These are phyloP conservation scores for Hydropotes inermis DNA, from an alignment of 2,113 vertebrate species.

Conservation along the genomic window DNA sequence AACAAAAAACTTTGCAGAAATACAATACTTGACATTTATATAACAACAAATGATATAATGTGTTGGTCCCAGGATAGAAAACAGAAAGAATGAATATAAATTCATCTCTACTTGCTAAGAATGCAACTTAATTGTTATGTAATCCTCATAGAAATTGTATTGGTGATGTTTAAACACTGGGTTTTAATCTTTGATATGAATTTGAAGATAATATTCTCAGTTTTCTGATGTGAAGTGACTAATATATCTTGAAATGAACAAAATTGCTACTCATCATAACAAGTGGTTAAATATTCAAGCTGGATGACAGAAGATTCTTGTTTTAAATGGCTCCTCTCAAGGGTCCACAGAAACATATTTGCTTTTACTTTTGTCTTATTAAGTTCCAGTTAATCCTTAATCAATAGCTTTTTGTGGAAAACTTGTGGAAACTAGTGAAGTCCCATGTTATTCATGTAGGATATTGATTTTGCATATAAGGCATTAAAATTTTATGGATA, in stretches of 20 bases:
- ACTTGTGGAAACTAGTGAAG: background rate
- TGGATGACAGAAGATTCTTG: background rate
- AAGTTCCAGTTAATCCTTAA: background rate
- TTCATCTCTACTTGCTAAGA: background rate
- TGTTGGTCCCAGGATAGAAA: background rate
- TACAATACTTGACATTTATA: background rate
- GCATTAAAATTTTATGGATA: background rate
- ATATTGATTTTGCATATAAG: background rate
- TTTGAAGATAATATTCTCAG: background rate
- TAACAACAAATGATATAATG: background rate
- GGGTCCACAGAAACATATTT: background rate
- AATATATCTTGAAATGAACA: background rate
- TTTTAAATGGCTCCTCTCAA: background rate
- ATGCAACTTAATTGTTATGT: background rate
- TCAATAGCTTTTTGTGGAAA: background rate
- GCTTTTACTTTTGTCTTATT: background rate
- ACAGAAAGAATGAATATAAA: background rate
- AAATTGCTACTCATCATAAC: background rate
- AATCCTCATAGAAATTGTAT: background rate
- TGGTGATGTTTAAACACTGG: background rate
- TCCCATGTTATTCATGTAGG: background rate
- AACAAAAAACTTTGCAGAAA: background rate
- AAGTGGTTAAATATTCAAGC: background rate
- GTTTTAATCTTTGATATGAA: background rate
- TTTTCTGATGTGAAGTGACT: background rate